These are phyloP conservation scores for Yponomeuta cagnagella DNA, from an alignment of 2,888 invertebrate genomes.

Conservation along the genomic window DNA sequence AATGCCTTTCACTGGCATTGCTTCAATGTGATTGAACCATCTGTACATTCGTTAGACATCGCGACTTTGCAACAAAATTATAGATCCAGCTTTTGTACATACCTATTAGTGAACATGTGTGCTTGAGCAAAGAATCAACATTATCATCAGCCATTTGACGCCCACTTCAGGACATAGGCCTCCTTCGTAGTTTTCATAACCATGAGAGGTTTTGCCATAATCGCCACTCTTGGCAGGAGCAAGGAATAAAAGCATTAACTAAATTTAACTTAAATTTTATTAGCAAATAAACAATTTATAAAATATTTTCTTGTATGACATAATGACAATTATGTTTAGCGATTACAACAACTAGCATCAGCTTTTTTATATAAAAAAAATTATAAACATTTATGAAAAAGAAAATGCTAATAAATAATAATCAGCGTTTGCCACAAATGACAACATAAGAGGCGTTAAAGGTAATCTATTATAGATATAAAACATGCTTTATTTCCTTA, in stretches of 20 bases:
- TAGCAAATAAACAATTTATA: conserved; percentile 76
- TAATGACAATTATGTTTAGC: conserved; percentile 49
- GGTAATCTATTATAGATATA: conserved; percentile 60
- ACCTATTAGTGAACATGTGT: no score
- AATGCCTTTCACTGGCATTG: no score
- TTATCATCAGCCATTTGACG: no score
- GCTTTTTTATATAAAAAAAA: conserved; percentile 53
- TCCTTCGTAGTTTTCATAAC: no score
- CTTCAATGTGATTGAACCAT: no score
- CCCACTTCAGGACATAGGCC: no score
- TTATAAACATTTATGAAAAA: conserved; percentile 65
- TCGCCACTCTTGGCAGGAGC: background rate
- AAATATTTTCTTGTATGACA: conserved; percentile 70
- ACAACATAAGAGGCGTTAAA: conserved; percentile 64
- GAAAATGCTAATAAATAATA: conserved; percentile 74
- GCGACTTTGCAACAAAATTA: no score
- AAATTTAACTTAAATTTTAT: conserved; percentile 78
- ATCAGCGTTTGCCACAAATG: conserved; percentile 60
- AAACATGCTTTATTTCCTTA: conserved; percentile 70
- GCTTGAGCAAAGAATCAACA: background rate
- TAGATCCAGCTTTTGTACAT: no score
- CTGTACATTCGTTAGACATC: no score
- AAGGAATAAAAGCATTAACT: background rate
- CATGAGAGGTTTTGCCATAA: no score
- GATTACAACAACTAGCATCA: conserved; percentile 60